These are phyloP conservation scores for Melikaiella ostensackeni DNA, from an alignment of 2,888 invertebrate genomes.

Conservation along the genomic window DNA sequence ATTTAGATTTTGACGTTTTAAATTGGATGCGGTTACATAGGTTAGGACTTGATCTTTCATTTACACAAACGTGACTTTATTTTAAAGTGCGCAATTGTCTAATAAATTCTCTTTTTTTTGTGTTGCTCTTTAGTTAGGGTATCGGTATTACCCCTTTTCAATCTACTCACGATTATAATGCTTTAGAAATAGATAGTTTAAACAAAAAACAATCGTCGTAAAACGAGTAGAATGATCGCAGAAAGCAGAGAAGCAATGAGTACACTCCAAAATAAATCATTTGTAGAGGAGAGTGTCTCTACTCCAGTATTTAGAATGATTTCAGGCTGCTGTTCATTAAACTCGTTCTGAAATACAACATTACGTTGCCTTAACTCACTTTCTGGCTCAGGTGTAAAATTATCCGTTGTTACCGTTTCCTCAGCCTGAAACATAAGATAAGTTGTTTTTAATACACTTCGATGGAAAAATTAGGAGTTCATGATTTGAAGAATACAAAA, in stretches of 20 bases:
- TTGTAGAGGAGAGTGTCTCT: slow-evolving; percentile 73
- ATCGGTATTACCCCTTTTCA: no score
- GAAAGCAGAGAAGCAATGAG: slow-evolving; percentile 77
- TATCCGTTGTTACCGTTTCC: slow-evolving; percentile 61
- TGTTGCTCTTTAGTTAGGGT: no score
- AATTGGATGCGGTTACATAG: no score
- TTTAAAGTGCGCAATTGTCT: no score
- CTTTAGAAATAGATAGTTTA: slow-evolving; percentile 61
- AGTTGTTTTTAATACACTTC: neutral
- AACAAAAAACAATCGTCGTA: slow-evolving; percentile 78
- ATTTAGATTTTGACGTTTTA: no score
- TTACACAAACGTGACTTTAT: no score
- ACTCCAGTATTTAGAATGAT: slow-evolving; percentile 67
- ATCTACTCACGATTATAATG: neutral
- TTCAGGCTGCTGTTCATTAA: slow-evolving; percentile 68
- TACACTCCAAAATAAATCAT: slow-evolving; percentile 78
- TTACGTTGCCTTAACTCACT: slow-evolving; percentile 67
- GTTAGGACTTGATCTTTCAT: no score
- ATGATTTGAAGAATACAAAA: neutral
- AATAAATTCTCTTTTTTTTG: no score
- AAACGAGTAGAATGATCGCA: slow-evolving; percentile 77
- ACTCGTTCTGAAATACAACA: slow-evolving; percentile 66
- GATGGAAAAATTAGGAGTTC: neutral
- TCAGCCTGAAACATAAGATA: slow-evolving; percentile 62
- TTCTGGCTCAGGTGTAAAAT: slow-evolving; percentile 58